phyloP scores from a whole-genome alignment of 2,888 invertebrate genomes.

The Coelopa pilipes region DNA sequence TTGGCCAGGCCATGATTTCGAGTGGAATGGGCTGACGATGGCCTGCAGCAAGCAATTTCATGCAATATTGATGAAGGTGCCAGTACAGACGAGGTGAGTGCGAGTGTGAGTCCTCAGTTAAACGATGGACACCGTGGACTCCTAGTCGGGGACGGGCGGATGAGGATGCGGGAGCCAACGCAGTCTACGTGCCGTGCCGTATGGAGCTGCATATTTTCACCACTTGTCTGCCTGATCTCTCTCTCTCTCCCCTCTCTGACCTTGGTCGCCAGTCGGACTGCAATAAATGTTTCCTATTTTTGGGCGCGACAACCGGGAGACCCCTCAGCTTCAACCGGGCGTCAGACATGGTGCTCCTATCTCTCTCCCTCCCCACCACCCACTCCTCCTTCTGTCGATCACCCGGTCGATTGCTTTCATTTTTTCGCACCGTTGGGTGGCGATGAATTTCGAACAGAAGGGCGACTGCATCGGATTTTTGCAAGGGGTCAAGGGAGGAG shows the following conservation, averaged over 20 bases:
- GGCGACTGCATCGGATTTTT: neutral
- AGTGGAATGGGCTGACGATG: neutral
- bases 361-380: neutral
- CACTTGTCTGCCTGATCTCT: constrained; percentile 2
- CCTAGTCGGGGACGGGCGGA: neutral
- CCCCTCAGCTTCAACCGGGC: neutral
- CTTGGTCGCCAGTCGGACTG: neutral
- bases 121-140: constrained; percentile 12
- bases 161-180: neutral
- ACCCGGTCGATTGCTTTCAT: neutral
- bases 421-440: constrained; percentile 1
- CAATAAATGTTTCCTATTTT: constrained; percentile 17
- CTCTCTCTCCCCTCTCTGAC: neutral
- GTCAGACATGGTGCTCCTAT: neutral
- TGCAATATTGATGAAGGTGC: constrained; percentile 48
- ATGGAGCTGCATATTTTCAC: constrained; percentile 25
- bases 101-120: neutral
- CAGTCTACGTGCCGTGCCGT: neutral
- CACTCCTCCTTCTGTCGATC: neutral
- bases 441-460: constrained; percentile 7
- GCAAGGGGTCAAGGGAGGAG: neutral
- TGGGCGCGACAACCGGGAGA: neutral
- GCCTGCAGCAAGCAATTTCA: constrained; percentile 44
- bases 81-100: constrained; percentile 19
- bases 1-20: neutral